Evolutionary conservation across 92 coral and sea anemone species (phyloP).

Genomic region (Umimayanthus chanpuru): DNA sequence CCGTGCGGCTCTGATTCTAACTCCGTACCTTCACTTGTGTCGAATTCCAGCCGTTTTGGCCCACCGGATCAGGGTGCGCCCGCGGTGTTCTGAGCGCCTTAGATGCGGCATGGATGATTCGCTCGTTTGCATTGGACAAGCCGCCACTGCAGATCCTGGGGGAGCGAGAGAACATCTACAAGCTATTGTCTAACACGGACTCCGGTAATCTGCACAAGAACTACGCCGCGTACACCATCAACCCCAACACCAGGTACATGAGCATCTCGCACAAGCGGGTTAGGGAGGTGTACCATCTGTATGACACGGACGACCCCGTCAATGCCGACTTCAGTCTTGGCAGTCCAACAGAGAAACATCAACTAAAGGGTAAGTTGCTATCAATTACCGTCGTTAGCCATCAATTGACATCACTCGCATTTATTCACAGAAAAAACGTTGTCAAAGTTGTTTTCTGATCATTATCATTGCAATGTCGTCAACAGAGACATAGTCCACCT

Average conservation of each 20-base stretch:
- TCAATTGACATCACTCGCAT: not conserved
- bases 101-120: constrained; percentile 99
- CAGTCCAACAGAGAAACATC: constrained; percentile 70
- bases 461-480: too few relatives aligned
- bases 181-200: constrained; percentile 84
- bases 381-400: not conserved
- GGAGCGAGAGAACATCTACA: constrained; percentile 95
- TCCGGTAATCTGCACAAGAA: constrained; percentile 85
- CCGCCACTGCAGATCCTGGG: constrained; percentile 94
- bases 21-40: not conserved
- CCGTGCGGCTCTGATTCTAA: not conserved
- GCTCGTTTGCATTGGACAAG: constrained; percentile 88
- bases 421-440: not conserved
- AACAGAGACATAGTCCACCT: too few relatives aligned
- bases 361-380: constrained; percentile 66
- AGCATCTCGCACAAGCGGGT: constrained; percentile 82
- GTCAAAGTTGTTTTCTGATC: too few relatives aligned
- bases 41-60: constrained; percentile 92
- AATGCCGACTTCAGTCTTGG: constrained; percentile 93
- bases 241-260: constrained; percentile 85
- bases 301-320: constrained; percentile 94
- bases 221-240: constrained; percentile 83
- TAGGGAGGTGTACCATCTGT: constrained; percentile 89
- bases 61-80: constrained; percentile 99
- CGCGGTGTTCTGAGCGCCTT: constrained; percentile 99